Percentiles rank a stretch among this genome's conserved stretches.
phyloP scores from a whole-genome alignment of 2,888 invertebrate species.

The Dicycla oo region DNA sequence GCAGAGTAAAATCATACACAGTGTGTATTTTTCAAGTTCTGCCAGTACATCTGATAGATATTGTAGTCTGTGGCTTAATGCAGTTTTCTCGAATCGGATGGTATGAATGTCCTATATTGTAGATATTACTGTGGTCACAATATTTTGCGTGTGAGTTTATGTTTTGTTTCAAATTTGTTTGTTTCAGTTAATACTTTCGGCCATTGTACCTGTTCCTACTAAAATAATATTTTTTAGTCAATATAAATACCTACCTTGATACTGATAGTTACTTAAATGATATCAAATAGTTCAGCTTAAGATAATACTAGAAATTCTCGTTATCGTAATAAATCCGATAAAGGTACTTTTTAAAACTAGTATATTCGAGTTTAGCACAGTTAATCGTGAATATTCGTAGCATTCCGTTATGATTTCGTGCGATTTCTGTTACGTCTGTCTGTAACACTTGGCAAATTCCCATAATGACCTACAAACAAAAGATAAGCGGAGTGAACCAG shows the following conservation, averaged over 20 bases:
- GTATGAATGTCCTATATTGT: not conserved
- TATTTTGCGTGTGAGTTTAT: not conserved
- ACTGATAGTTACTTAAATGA: not conserved
- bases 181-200: not conserved
- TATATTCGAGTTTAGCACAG: conserved; percentile 16
- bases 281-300: conserved; percentile 1
- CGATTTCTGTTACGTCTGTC: conserved; percentile 28
- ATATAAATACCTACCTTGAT: not conserved
- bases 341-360: conserved; percentile 11
- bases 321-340: conserved; percentile 19
- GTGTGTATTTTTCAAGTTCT: not conserved
- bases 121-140: not conserved
- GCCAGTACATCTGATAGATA: not conserved
- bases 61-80: not conserved
- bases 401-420: conserved; percentile 46
- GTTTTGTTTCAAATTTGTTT: not conserved
- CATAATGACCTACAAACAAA: conserved; percentile 60
- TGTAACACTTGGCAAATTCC: conserved; percentile 63
- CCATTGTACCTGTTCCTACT: not conserved
- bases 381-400: conserved; percentile 28
- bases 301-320: not conserved
- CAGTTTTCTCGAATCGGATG: not conserved
- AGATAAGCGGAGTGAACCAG: conserved; percentile 62
- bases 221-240: not conserved
- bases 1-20: not conserved